These are phyloP conservation scores for Triops cancriformis DNA, from an alignment of 1,140 invertebrate species.

Conservation along the genomic window DNA sequence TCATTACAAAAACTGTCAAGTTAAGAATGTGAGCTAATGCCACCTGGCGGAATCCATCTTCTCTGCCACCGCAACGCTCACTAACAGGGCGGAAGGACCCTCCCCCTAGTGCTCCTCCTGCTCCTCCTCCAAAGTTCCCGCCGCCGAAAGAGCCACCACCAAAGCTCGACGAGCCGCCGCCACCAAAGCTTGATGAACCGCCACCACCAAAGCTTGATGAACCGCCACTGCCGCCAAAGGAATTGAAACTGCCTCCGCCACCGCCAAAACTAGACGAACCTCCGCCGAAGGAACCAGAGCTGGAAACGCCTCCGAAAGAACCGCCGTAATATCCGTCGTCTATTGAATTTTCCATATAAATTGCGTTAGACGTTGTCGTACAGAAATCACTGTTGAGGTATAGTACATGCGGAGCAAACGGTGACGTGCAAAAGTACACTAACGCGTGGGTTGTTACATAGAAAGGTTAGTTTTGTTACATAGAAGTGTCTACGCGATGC, in stretches of 20 bases:
- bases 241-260: background rate
- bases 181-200: conserved; percentile 28
- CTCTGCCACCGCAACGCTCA: conserved; percentile 25
- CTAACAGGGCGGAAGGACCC: conserved; percentile 21
- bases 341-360: background rate
- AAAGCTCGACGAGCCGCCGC: conserved; percentile 28
- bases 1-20: background rate
- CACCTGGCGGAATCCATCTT: conserved; percentile 23
- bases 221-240: conserved; percentile 12
- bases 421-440: conserved; percentile 8
- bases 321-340: background rate
- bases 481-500: background rate
- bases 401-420: background rate
- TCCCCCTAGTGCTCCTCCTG: conserved; percentile 17
- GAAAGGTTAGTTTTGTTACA: background rate
- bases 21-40: background rate
- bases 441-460: background rate
- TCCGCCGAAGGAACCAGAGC: background rate
- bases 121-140: conserved; percentile 27
- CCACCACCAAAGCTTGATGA: conserved; percentile 27
- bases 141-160: conserved; percentile 19
- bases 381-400: background rate
- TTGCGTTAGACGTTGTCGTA: background rate
- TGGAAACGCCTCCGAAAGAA: background rate
- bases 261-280: background rate